These are phyloP conservation scores for Carettochelys insculpta DNA, from an alignment of 2,113 vertebrate genomes.

Conservation along the genomic window DNA sequence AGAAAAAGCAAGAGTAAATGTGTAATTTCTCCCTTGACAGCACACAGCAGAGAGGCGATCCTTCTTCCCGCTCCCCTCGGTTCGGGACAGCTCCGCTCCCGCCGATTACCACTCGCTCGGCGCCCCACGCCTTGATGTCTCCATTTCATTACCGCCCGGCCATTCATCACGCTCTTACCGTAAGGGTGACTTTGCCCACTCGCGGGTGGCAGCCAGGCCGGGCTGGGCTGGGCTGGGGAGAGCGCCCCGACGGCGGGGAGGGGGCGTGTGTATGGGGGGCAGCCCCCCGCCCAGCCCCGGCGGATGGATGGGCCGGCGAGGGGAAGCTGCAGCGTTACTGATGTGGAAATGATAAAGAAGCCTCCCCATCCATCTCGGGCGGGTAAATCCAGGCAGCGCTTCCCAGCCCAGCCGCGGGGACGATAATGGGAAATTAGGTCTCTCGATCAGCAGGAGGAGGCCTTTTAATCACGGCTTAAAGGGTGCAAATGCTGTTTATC, in stretches of 20 bases:
- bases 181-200: constrained; percentile 92
- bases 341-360: constrained; percentile 97
- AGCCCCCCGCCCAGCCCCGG: constrained; percentile 55
- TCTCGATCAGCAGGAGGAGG: constrained; percentile 93
- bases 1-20: constrained; percentile 99
- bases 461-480: constrained; percentile 97
- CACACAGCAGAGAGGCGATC: constrained; percentile 96
- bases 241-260: constrained; percentile 36
- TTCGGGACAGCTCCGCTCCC: constrained; percentile 79
- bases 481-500: constrained; percentile 92
- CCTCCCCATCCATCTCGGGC: constrained; percentile 76
- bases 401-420: constrained; percentile 86
- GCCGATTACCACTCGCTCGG: constrained; percentile 80
- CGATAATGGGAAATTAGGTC: constrained; percentile 97
- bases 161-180: constrained; percentile 94
- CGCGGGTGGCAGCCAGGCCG: constrained; percentile 70
- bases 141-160: constrained; percentile 97
- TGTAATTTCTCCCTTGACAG: constrained; percentile 99
- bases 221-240: constrained; percentile 68
- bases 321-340: constrained; percentile 83
- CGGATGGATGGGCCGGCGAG: constrained; percentile 84
- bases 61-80: constrained; percentile 88
- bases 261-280: not conserved
- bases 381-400: constrained; percentile 81
- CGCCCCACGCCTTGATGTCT: constrained; percentile 98